Evolutionary conservation across 1,140 invertebrate genomes (phyloP).

Genomic region (Ylistrum balloti): DNA sequence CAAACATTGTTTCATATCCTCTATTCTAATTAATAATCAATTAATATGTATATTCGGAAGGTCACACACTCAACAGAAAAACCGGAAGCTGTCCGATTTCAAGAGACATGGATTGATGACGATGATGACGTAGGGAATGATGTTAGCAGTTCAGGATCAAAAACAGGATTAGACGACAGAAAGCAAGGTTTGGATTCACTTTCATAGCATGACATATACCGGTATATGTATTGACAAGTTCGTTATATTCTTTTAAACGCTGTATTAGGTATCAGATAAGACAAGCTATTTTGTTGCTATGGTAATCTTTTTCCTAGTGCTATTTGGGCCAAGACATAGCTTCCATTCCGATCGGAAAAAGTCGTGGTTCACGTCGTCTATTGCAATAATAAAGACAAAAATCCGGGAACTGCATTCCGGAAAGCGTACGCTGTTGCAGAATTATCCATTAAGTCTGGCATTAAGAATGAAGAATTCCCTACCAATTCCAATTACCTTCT

Average conservation of each 20-base stretch:
- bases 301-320: neutral
- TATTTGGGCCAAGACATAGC: neutral
- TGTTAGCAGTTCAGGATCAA: neutral
- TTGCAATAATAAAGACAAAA: neutral
- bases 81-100: slow-evolving; percentile 2
- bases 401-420: slow-evolving; percentile 2
- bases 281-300: neutral
- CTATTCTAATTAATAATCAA: too few species aligned
- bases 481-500: slow-evolving; percentile 19
- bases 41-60: neutral
- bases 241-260: too few species aligned
- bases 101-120: slow-evolving; percentile 5
- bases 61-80: neutral
- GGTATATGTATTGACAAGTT: too few species aligned
- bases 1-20: too few species aligned
- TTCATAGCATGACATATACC: too few species aligned
- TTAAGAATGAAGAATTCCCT: neutral
- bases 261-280: neutral
- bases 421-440: neutral
- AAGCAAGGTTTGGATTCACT: too few species aligned
- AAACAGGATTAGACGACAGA: neutral
- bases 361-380: neutral
- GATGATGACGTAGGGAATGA: neutral
- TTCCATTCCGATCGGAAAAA: neutral
- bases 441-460: neutral